Conservation (phyloP, 37 sponge, comb jelly and placozoan species). For the Agelas oroides region DNA sequence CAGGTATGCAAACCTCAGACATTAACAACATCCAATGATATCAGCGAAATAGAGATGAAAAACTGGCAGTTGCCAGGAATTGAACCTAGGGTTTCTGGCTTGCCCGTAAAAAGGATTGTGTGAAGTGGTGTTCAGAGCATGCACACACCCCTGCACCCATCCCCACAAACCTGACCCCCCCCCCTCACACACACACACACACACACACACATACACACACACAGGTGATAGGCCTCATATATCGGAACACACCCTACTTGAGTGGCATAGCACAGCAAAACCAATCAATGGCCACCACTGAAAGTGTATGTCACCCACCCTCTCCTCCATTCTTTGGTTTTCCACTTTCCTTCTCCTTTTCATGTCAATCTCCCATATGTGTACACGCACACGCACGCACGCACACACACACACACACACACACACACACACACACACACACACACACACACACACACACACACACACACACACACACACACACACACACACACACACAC, state of each 20-base stretch:
- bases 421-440: conserved; percentile 54
- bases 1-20: no score
- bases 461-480: conserved; percentile 2
- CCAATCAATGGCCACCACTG: no score
- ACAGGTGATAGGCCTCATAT: conserved; percentile 79
- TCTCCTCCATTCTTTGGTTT: background rate
- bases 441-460: conserved; percentile 40
- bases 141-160: no score
- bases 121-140: no score
- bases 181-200: background rate
- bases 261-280: no score
- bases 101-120: no score
- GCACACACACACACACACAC: conserved; percentile 37
- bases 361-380: background rate
- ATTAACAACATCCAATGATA: no score
- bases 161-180: background rate
- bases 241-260: conserved; percentile 17
- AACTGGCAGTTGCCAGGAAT: no score
- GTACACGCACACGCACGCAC: conserved; percentile 16
- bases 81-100: no score
- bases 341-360: background rate
- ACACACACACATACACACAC: no score
- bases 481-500: background rate
- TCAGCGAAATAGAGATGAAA: no score
- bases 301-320: no score